These are phyloP conservation scores for Brevimyrus niger DNA, from an alignment of 2,113 vertebrate species.

Conservation along the genomic window DNA sequence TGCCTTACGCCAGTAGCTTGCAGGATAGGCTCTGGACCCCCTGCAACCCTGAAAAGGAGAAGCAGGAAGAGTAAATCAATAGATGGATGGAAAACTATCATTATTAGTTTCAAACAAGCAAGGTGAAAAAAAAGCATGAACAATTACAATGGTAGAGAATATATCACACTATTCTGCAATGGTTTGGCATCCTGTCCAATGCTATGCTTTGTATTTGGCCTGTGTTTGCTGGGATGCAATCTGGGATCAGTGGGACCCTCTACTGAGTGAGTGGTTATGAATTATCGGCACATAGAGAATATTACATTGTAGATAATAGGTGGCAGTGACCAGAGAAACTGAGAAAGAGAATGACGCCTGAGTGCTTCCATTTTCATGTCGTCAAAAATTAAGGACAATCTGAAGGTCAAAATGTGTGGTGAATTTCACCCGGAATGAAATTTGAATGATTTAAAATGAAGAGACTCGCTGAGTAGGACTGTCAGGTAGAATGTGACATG, in stretches of 20 bases:
- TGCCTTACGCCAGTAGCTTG: not conserved
- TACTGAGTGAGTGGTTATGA: not conserved
- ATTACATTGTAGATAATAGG: not conserved
- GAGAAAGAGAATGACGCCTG: not conserved
- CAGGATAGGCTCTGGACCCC: too few species aligned
- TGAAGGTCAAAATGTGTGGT: not conserved
- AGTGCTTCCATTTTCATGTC: not conserved
- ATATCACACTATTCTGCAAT: not conserved
- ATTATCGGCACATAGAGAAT: not conserved
- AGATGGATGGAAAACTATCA: not conserved
- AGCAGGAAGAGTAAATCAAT: too few species aligned
- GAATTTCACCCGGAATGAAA: not conserved
- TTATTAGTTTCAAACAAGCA: not conserved
- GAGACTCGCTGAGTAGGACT: not conserved
- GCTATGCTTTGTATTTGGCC: not conserved
- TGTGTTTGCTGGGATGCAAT: not conserved
- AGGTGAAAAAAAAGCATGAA: not conserved
- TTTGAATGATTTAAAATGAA: not conserved
- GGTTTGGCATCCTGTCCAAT: not conserved
- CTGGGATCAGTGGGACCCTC: not conserved
- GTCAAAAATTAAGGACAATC: not conserved
- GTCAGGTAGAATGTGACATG: not conserved
- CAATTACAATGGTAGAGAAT: not conserved
- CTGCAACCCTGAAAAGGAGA: too few species aligned
- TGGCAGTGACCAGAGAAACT: not conserved